Evolutionary conservation across 35 echinoderm and acorn worm species (phyloP).

Genomic region (Ophioderma brevispina): DNA sequence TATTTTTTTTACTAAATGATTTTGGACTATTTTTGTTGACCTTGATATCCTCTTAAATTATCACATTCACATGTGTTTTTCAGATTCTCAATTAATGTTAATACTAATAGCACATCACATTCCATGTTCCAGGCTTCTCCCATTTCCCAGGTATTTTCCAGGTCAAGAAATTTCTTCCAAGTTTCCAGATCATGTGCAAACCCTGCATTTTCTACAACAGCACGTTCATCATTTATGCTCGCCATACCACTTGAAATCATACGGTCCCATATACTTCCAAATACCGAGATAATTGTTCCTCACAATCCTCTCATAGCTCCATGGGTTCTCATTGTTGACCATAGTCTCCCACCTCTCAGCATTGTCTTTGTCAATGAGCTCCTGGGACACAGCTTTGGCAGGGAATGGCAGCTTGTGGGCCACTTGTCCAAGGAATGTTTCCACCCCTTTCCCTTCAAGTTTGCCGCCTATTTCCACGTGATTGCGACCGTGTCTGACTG

Average conservation of each 20-base stretch:
- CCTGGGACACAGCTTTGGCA: constrained; percentile 65
- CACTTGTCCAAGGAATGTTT: constrained; percentile 57
- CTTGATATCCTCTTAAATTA: no score
- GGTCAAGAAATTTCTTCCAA: no score
- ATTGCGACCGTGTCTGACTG: constrained; percentile 76
- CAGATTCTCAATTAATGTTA: no score
- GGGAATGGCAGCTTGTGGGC: constrained; percentile 88
- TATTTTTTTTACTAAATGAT: no score
- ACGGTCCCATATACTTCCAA: constrained; percentile 82
- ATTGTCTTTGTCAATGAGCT: constrained; percentile 53
- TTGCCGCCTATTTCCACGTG: constrained; percentile 83
- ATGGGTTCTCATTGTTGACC: constrained; percentile 78
- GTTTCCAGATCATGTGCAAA: no score
- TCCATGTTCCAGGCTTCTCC: no score
- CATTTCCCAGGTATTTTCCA: no score
- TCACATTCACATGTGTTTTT: no score
- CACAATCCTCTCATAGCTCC: constrained; percentile 95
- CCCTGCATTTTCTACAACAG: no score
- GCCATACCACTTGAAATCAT: constrained; percentile 96
- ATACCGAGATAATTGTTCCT: constrained; percentile 85
- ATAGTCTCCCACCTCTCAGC: neutral
- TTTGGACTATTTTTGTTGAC: no score
- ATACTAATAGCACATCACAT: no score
- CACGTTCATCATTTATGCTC: constrained; percentile 57
- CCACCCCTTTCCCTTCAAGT: constrained; percentile 71